phyloP scores from a whole-genome alignment of 2,888 invertebrate species.

The Trileptium ribeirensis region DNA sequence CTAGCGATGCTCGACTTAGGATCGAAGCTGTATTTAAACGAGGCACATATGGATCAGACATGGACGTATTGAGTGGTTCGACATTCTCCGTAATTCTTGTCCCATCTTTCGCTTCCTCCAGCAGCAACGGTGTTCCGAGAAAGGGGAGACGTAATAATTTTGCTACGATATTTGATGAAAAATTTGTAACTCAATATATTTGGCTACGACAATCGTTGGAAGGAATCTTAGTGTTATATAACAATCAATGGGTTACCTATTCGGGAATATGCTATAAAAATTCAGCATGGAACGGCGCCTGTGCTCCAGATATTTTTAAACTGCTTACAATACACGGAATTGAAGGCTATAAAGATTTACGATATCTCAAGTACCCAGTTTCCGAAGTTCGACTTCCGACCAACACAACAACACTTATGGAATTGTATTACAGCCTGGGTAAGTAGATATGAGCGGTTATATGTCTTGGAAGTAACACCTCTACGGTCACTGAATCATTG shows the following conservation, averaged over 20 bases:
- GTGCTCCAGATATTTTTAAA: constrained; percentile 19
- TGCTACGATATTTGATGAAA: background rate
- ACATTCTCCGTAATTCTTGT: constrained; percentile 11
- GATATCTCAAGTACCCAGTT: background rate
- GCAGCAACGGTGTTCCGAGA: too few relatives aligned
- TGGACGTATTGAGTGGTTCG: constrained; percentile 22
- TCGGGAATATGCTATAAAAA: constrained; percentile 3
- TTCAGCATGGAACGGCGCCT: background rate
- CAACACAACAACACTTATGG: background rate
- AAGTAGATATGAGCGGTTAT: too few relatives aligned
- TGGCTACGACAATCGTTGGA: constrained; percentile 16
- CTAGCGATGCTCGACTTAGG: background rate
- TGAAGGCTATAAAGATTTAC: constrained; percentile 12
- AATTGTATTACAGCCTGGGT: constrained; percentile 7
- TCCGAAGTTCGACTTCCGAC: background rate
- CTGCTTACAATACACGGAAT: constrained; percentile 14
- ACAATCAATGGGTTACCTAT: background rate
- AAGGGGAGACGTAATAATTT: too few relatives aligned
- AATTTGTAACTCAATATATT: constrained; percentile 22
- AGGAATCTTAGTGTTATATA: background rate
- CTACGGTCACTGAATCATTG: too few relatives aligned
- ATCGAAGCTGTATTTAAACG: constrained; percentile 5
- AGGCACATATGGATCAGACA: constrained; percentile 11
- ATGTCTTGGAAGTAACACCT: too few relatives aligned
- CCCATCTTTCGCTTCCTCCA: too few relatives aligned